Base-by-base conservation (phyloP, 2,888 invertebrate species). In the Netelia virgata region DNA sequence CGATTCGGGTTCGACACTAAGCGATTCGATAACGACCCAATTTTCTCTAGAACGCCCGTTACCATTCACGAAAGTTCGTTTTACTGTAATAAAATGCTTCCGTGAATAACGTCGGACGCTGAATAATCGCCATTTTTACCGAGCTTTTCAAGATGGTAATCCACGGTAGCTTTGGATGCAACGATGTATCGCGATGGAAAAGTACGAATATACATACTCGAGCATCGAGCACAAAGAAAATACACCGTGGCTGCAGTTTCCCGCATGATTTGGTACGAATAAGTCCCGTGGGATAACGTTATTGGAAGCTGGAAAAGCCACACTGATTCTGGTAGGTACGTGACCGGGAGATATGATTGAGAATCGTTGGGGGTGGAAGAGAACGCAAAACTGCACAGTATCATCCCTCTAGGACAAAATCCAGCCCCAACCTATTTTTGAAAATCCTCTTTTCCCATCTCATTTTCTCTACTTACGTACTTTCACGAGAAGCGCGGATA, bases 221-320 rank as follows among this genome's bases (percentile, higher is more conserved):
- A 36, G 14, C 14, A 43, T 66, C 11, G 28, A 20, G 20, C 50
- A 68, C 18, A 59, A 74, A 53, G 20, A 68, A 74, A 41, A 41
- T 59, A 68, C 41, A 57, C 53, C 50, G 66, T 50, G 74, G 75
- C 77, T 77, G 81, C 76, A 83, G 75, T 83, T 86, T 82, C 77
- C 61, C 79, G 84, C 85, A 82, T 86, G 85, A 81, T 77, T 84
- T 83, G 72, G 47, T 74, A 70, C 77, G 86, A 88, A 88, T 88
- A 82, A 84, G n/a, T 75, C 55, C 73, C n/a, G 57, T 23, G 59
- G 78, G 85, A 88, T 86, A 87, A 87, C 86, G 85, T 87, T 88
- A 86, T 88, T 86, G 89, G 84, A 87, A 84, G 73, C 83, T 86
- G 86, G 83, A 88, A 88, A 75, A 75, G 86, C 78, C 83, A 81